Base-by-base conservation (phyloP, 2,888 invertebrate genomes). In the Sarcophaga subvicina region DNA sequence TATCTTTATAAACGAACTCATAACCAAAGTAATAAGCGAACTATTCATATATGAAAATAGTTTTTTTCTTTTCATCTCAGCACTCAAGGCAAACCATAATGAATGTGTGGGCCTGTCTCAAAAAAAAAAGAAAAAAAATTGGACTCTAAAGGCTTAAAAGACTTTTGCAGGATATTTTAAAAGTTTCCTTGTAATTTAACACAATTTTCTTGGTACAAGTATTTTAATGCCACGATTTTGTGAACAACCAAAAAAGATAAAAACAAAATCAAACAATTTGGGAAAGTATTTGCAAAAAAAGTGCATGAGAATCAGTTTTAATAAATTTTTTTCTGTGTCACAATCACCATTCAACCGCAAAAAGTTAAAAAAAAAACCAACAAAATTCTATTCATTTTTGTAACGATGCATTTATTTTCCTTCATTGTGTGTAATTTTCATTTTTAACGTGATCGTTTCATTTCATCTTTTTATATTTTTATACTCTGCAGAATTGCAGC, bases 341-440 rank as follows among this genome's bases (percentile, higher is more conserved):
- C 59, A 75, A 84, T 75, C 27, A 77, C 60, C n/a, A 80, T 70
- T 80, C 70, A 84, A 71, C 75, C 60, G 69, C 71, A 84, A 80
- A 80, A 14, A 22, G 45, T 71, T 64, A 20, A 80, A 80, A 70
- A 64, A 45, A 49, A 49, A 70, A 64, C 25, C 72, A 70, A 76
- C n/a, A 76, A 71, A 76, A 71, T 70, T 62, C 17, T 76, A 69
- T 78, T 75, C 22, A 64, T 75, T 76, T 80, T 49, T 63, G 54
- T 54, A 72, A 67, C 77, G 63, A 54, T 69, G 37, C 69, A 77
- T 75, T 78, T 83, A 64, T 66, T 64, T 82, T 45, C 63, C 27
- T 60, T 37, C 3, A 75, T 75, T 66, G 14, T 14, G 47, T 60
- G 47, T 60, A 77, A 60, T 77, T 82, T 82, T 66, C 14, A 25